Percentiles rank a stretch among this genome's conserved stretches.
phyloP scores from a whole-genome alignment of 1,140 invertebrate genomes.

The Tetramorium simillimum region DNA sequence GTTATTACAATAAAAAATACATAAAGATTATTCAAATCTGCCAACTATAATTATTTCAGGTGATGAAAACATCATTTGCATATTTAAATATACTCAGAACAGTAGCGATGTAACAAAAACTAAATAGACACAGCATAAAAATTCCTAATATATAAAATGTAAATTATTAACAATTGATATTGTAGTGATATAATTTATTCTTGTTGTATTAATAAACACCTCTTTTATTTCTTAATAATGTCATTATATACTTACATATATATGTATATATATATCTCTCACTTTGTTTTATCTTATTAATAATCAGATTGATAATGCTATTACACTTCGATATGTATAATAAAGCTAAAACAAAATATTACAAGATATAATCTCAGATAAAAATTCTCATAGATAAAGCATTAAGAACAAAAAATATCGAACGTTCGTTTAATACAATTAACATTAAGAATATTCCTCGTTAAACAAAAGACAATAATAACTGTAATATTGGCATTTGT shows the following conservation, averaged over 20 bases:
- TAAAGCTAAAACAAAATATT: neutral
- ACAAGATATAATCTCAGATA: neutral
- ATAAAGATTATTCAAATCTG: neutral
- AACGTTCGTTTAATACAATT: neutral
- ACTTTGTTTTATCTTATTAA: conserved; percentile 6
- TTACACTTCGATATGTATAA: neutral
- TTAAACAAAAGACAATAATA: neutral
- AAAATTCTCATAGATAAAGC: neutral
- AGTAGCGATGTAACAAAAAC: neutral
- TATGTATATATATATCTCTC: neutral
- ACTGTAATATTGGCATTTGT: neutral
- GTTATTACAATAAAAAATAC: neutral
- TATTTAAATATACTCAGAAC: conserved; percentile 71
- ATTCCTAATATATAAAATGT: neutral
- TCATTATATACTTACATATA: neutral
- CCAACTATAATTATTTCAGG: conserved; percentile 52
- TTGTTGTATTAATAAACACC: neutral
- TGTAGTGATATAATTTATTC: neutral
- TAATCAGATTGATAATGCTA: neutral
- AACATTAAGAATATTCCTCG: neutral
- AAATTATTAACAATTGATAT: conserved; percentile 17
- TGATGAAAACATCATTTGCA: conserved; percentile 67
- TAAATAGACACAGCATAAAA: neutral
- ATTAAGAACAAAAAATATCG: neutral
- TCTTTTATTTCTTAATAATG: neutral